Evolutionary conservation across 2,113 vertebrate genomes (phyloP).

Genomic region (human (Homo sapiens)): DNA sequence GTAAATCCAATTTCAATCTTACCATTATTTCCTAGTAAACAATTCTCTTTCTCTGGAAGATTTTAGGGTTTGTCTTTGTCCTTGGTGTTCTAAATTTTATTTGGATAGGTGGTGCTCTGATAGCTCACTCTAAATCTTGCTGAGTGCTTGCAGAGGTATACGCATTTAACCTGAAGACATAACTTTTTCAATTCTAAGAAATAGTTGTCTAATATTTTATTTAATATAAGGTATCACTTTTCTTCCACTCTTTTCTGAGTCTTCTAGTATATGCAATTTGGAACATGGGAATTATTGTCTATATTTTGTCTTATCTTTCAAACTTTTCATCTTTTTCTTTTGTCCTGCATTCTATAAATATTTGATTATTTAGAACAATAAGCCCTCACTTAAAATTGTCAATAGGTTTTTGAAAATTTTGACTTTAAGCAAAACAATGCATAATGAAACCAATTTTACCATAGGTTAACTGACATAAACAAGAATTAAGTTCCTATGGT

Average conservation of each 20-base stretch:
- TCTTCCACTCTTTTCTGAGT: neutral
- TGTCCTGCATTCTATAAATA: neutral
- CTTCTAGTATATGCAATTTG: neutral
- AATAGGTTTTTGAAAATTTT: neutral
- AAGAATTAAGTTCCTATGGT: neutral
- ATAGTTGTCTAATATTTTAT: neutral
- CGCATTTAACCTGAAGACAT: neutral
- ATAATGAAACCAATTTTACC: neutral
- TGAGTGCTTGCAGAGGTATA: neutral
- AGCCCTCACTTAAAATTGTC: neutral
- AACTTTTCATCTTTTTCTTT: neutral
- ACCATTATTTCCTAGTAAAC: neutral
- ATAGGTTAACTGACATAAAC: neutral
- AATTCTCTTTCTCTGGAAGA: neutral
- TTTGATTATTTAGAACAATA: neutral
- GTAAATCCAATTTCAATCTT: constrained; percentile 24
- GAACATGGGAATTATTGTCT: neutral
- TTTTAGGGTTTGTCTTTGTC: neutral
- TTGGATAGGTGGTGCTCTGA: neutral
- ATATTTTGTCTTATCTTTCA: neutral
- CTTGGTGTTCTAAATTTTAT: neutral
- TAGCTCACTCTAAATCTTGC: neutral
- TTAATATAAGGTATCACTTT: neutral
- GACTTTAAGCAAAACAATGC: neutral
- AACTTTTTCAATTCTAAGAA: neutral